These are phyloP conservation scores for Chydorus sphaericus DNA, from an alignment of 2,888 invertebrate genomes.

Conservation along the genomic window DNA sequence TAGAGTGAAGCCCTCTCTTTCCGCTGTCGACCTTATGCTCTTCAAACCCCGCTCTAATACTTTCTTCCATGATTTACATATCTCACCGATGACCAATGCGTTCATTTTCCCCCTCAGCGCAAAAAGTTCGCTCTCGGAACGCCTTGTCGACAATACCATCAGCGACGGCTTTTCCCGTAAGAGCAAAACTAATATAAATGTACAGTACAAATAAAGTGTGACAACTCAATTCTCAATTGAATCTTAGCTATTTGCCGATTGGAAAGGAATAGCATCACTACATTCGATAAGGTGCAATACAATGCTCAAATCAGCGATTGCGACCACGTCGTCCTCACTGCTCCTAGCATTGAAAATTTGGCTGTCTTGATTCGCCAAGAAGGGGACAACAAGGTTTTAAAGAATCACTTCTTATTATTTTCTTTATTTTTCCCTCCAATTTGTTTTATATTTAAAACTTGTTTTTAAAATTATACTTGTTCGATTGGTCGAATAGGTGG, in stretches of 20 bases:
- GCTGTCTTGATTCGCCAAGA: slow-evolving; percentile 27
- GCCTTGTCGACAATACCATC: background rate
- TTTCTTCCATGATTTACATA: slow-evolving; percentile 16
- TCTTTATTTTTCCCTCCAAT: background rate
- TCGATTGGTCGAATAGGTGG: too few species aligned
- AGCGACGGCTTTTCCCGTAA: slow-evolving; percentile 1
- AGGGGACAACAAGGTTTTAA: slow-evolving; percentile 8
- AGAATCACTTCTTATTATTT: background rate
- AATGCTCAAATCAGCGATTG: slow-evolving; percentile 9
- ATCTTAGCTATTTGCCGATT: slow-evolving; percentile 8
- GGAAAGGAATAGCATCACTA: slow-evolving; percentile 11
- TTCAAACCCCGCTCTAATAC: slow-evolving; percentile 17
- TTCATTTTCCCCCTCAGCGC: slow-evolving; percentile 15
- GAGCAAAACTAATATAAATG: background rate
- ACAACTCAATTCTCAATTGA: background rate
- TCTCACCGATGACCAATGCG: slow-evolving; percentile 15
- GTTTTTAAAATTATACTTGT: background rate
- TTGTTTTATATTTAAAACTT: background rate
- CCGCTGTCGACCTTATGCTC: slow-evolving; percentile 16
- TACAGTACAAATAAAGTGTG: too few species aligned
- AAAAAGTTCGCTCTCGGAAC: background rate
- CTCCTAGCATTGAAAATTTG: slow-evolving; percentile 25
- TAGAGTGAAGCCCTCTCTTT: slow-evolving; percentile 9
- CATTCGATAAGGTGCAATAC: slow-evolving; percentile 13
- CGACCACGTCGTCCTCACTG: slow-evolving; percentile 17